Evolutionary conservation across 2,113 vertebrate species (phyloP), one percentile per base, ranked within the genome.

Genomic region (Entelurus aequoreus): DNA sequence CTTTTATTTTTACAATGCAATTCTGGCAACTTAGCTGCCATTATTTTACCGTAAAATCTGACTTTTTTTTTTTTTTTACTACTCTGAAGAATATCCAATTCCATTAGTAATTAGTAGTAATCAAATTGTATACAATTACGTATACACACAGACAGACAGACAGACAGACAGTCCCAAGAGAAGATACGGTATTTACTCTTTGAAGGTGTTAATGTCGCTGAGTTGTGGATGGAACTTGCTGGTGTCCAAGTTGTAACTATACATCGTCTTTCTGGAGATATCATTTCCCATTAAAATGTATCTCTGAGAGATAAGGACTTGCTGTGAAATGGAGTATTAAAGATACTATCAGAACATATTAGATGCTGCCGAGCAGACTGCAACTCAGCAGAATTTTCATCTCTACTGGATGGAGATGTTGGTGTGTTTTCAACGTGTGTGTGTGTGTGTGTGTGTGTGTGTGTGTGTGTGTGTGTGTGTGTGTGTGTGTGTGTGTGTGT

Each of bases 301-400:
- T 69, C 62, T 54, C 61, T 75, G 62, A 11, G 13, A 65, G 72
- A 75, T 80, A 66, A 68, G 28, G 72, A 35, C 71, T 48, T 59
- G 56, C 47, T 54, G 62, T 69, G 75, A 78, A 69, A 78, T 60
- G 35, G 54, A 60, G 63, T 65, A 61, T 48, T 69, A 76, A 82
- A 80, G 70, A 80, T 75, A 66, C 63, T 36, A 76, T 82, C 68
- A 63, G 77, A 76, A 68, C 62, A 85, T 77, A 69, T 62, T 69
- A 71, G 48, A 60, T 11, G 55, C 61, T 48, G 58, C 8, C 36
- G 63, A 75, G 74, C 52, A 48, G 59, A 68, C 58, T 72, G 78
- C 77, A 77, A 74, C 58, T 86, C 79, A 82, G 80, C 75, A 84
- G 55, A 82, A 82, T 77, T 66, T 54, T 79, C 75, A 74, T 68